Conservation (phyloP, 2,888 invertebrate genomes). For the Macaria notata region DNA sequence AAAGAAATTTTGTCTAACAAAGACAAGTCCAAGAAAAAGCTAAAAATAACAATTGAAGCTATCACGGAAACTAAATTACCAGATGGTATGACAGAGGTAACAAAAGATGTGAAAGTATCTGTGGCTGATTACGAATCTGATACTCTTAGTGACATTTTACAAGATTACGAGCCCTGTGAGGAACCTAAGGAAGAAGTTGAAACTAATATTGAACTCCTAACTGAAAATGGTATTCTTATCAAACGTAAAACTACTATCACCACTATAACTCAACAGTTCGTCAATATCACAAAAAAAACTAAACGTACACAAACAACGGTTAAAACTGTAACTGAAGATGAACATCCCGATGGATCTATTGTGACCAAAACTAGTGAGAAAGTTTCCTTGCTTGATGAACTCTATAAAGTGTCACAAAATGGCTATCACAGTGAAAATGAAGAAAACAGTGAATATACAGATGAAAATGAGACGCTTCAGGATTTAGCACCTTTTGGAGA, state of each 20-base stretch:
- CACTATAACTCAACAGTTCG: slow-evolving; percentile 52
- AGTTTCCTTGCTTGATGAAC: slow-evolving; percentile 58
- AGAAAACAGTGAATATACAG: slow-evolving; percentile 22
- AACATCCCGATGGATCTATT: slow-evolving; percentile 67
- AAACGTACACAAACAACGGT: slow-evolving; percentile 60
- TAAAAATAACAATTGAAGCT: slow-evolving; percentile 67
- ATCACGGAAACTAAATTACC: slow-evolving; percentile 64
- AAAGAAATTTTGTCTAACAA: slow-evolving; percentile 59
- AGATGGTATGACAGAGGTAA: slow-evolving; percentile 66
- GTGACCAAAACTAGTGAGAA: slow-evolving; percentile 69
- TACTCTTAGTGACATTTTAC: slow-evolving; percentile 37
- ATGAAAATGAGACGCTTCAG: slow-evolving; percentile 29
- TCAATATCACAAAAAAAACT: slow-evolving; percentile 42
- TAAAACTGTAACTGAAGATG: slow-evolving; percentile 63
- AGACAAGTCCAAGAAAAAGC: slow-evolving; percentile 61
- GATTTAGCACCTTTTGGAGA: slow-evolving; percentile 38
- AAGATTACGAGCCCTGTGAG: slow-evolving; percentile 48
- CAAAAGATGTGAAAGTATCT: slow-evolving; percentile 68
- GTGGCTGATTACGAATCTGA: slow-evolving; percentile 56
- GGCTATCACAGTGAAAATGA: slow-evolving; percentile 27
- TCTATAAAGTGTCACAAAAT: slow-evolving; percentile 33
- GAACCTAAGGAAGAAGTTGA: slow-evolving; percentile 52
- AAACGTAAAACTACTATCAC: slow-evolving; percentile 60
- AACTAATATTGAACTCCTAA: slow-evolving; percentile 47
- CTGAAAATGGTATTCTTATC: slow-evolving; percentile 54